Evolutionary conservation across 2,797 vertebrate genomes (phyloP), one percentile per base, ranked within the genome.

Genomic region (Clarias platycephalus): DNA sequence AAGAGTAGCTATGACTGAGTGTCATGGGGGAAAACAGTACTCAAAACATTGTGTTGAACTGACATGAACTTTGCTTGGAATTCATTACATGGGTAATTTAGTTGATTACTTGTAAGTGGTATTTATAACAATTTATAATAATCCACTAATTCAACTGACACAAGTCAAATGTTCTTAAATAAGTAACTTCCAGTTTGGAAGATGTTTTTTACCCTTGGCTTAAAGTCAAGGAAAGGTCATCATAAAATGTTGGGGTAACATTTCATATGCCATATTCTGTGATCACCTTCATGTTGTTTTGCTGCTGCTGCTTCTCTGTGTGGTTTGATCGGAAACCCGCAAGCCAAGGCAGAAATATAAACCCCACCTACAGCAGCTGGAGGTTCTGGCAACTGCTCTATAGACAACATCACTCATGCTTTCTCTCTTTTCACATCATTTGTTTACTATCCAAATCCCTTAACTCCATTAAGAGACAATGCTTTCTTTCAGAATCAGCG

Each of bases 401-500:
- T 89, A 88, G 80, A 58, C 57, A 77, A 31, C 83, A 67, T 81
- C 79, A 34, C 44, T 67, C 64, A 81, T 3, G 26, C 79, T 34
- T 67, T 68, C 53, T 83, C 71, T 80, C 76, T 81, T 80, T 63
- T 79, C 77, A 62, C 57, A 78, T 68, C 2, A 55, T 44, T 86
- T 63, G 81, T 84, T 85, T 80, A 28, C 80, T 87, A 85, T 77
- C 80, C 86, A 90, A 87, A 90, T 87, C 88, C 66, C 87, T 87
- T 85, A 91, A 87, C 91, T 93, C 90, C 84, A 92, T 93, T 92
- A 91, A 89, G 88, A 91, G 89, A 94, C 93, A 94, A 93, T 89
- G 83, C 80, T 86, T 90, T 64, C 87, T 90, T 92, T 94, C 91
- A 84, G 87, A 89, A 88, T 90, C 91, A 84, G 82, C 84, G 87